Evolutionary conservation across 1,140 invertebrate genomes (phyloP).

Genomic region (Cydia pomonella): DNA sequence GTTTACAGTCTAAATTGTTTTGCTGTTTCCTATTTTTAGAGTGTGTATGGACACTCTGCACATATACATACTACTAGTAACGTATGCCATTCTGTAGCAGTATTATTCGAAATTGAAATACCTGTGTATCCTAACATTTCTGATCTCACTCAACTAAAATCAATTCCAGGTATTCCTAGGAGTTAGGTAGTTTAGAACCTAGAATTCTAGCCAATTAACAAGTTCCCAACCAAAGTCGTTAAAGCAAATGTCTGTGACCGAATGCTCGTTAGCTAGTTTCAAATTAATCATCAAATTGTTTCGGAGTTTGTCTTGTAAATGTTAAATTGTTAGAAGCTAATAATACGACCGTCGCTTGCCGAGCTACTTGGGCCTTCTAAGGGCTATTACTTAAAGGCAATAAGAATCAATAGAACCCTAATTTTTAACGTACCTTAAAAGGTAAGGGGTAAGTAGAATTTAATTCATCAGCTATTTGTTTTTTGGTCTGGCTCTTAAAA

Average conservation of each 20-base stretch:
- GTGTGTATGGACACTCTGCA: too few relatives aligned
- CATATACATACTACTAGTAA: too few relatives aligned
- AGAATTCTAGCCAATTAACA: conserved; percentile 2
- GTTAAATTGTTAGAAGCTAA: not conserved
- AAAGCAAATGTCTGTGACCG: not conserved
- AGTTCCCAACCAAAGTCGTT: not conserved
- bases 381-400: not conserved
- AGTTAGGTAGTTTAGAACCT: not conserved
- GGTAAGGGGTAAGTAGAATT: too few relatives aligned
- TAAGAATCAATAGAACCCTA: too few relatives aligned
- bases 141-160: not conserved
- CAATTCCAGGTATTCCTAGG: not conserved
- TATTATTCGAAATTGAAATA: too few relatives aligned
- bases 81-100: too few relatives aligned
- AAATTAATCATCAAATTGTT: conserved; percentile 16
- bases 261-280: not conserved
- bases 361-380: not conserved
- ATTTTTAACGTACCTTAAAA: too few relatives aligned
- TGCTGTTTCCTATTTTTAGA: too few relatives aligned
- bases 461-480: too few relatives aligned
- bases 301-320: not conserved
- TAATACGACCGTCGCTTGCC: not conserved
- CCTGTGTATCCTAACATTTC: too few relatives aligned
- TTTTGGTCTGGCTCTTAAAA: too few relatives aligned
- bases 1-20: too few relatives aligned